These are phyloP conservation scores for Natator depressus DNA, from an alignment of 2,113 vertebrate genomes.

Conservation along the genomic window DNA sequence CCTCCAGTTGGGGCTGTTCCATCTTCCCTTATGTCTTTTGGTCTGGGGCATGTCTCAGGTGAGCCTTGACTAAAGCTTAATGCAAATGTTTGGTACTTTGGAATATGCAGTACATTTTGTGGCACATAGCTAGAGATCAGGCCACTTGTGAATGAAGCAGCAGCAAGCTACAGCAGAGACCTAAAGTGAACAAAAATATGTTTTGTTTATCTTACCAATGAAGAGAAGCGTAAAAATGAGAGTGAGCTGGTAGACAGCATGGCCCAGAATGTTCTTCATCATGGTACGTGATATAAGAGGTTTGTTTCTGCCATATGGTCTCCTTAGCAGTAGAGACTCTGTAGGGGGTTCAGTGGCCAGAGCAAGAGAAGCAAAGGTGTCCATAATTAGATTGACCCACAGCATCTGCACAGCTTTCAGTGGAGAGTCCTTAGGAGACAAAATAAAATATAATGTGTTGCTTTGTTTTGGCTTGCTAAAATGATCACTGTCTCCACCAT, in stretches of 20 bases:
- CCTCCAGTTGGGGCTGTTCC: fast-evolving
- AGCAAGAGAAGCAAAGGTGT: conserved; percentile 95
- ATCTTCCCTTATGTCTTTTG: neutral
- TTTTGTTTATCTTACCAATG: conserved; percentile 80
- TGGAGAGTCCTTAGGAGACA: conserved; percentile 88
- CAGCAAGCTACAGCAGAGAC: neutral
- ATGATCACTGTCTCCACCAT: neutral
- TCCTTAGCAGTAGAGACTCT: conserved; percentile 89
- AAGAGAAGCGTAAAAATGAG: conserved; percentile 96
- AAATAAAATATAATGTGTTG: neutral
- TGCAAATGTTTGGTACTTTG: neutral
- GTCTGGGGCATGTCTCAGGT: neutral
- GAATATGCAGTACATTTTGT: neutral
- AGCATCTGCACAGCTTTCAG: conserved; percentile 98
- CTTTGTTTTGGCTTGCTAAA: neutral
- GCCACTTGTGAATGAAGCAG: neutral
- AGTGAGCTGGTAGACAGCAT: conserved; percentile 92
- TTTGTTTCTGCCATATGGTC: conserved; percentile 95
- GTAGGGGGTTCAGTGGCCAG: conserved; percentile 95
- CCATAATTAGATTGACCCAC: conserved; percentile 99
- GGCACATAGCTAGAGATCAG: fast-evolving
- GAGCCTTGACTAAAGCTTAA: fast-evolving
- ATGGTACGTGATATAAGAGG: conserved; percentile 97
- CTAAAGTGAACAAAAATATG: neutral
- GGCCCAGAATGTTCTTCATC: conserved; percentile 98